Conservation (phyloP, 2,113 vertebrate genomes). For the Callopanchax toddi region DNA sequence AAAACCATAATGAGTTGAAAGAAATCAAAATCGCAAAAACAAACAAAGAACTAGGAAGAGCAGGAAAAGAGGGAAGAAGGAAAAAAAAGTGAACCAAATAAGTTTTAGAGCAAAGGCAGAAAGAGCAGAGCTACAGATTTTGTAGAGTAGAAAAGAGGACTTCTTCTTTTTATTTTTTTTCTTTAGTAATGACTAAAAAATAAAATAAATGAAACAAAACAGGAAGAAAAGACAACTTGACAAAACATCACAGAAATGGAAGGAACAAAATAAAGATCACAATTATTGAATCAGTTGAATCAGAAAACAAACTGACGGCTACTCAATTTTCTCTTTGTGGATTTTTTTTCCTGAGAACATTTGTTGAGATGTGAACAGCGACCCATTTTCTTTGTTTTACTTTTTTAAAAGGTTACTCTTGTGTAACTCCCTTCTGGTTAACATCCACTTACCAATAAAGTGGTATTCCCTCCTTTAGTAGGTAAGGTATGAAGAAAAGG, state of each 20-base stretch:
- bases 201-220: conserved; percentile 62
- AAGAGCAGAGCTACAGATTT: conserved; percentile 79
- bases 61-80: conserved; percentile 69
- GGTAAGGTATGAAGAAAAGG: conserved; percentile 99
- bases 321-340: conserved; percentile 90
- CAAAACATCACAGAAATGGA: conserved; percentile 89
- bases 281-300: conserved; percentile 97
- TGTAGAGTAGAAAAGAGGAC: conserved; percentile 81
- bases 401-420: conserved; percentile 83
- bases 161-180: conserved; percentile 64
- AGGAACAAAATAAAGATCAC: conserved; percentile 93
- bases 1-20: conserved; percentile 88
- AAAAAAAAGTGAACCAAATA: conserved; percentile 78
- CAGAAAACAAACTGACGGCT: conserved; percentile 92
- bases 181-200: conserved; percentile 78
- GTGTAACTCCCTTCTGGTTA: conserved; percentile 99
- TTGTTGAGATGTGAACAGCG: conserved; percentile 97
- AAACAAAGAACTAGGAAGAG: conserved; percentile 74
- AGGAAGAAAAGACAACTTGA: conserved; percentile 87
- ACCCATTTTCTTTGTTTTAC: conserved; percentile 86
- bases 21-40: conserved; percentile 81
- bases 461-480: conserved; percentile 99
- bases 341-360: conserved; percentile 91
- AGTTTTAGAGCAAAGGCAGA: conserved; percentile 76
- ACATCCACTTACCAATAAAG: conserved; percentile 99